Base-by-base conservation (phyloP, 2,113 vertebrate genomes). In the Morone saxatilis region DNA sequence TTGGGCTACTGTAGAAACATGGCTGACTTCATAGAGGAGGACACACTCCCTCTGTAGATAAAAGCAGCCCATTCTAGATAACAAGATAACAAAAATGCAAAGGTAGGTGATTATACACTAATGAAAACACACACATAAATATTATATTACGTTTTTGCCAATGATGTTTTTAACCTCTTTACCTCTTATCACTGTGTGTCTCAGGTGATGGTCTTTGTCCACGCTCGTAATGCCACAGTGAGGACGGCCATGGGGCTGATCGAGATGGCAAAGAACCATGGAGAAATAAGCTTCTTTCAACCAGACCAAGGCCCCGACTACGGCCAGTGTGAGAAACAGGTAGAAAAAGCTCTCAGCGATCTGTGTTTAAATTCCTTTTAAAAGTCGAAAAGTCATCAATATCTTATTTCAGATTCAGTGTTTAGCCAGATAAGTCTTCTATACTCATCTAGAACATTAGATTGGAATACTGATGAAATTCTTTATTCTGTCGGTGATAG, bases 141-240 rank as follows among this genome's bases (percentile, higher is more conserved):
- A 31, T 31, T 31, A 31, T 31, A 31, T 31, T 31, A 31, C 41
- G 5, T 43, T 43, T 31, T 31, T 31, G 31, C 31, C 31, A 31
- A 31, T 31, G n/a, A 25, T 51, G 7, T 36, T 57, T 47, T 40
- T 3, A 68, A 56, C 48, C 6, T 76, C 17, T 2, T 22, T 4
- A 19, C 56, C 1, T 31, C 17, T 0, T 67, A 0, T 60, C 1
- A 76, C 0, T 67, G 71, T 91, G 20, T 87, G 47, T 73, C 59
- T 50, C 70, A 99, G 98, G 98, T 99, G 75, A 99, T 99, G 98
- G 98, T 99, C 75, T 99, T 99, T 86, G 98, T 99, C 71, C 98
- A 99, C 75, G 98, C 98, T 79, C 97, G 98, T 80, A 99, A 99
- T 76, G 96, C 98, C 74, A 99, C 98, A 0, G 97, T 99, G 73